Conservation (phyloP, 2,888 invertebrate genomes). For the Melanostoma mellinum region DNA sequence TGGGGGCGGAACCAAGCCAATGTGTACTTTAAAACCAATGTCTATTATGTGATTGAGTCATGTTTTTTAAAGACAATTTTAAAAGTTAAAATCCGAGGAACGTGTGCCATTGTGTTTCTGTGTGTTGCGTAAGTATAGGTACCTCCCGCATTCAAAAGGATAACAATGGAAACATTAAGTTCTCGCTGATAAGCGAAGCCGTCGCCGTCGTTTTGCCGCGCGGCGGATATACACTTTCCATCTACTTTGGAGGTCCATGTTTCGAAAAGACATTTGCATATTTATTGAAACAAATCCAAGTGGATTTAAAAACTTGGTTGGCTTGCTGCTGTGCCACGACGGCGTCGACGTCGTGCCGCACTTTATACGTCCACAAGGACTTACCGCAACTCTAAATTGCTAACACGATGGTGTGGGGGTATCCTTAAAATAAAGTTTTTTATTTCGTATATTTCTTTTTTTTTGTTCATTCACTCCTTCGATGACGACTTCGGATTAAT, state of each 20-base stretch:
- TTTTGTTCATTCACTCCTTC: constrained; percentile 68
- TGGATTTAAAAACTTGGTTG: constrained; percentile 78
- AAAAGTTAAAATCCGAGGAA: constrained; percentile 59
- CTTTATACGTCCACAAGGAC: constrained; percentile 72
- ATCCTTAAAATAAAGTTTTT: constrained; percentile 53
- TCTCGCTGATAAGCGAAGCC: constrained; percentile 63
- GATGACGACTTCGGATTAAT: constrained; percentile 71
- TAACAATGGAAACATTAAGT: constrained; percentile 65
- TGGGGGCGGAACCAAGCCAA: constrained; percentile 13
- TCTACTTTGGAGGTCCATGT: constrained; percentile 42
- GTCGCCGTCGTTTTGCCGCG: constrained; percentile 17
- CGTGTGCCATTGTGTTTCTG: constrained; percentile 48
- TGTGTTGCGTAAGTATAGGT: constrained; percentile 7
- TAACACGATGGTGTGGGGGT: constrained; percentile 32
- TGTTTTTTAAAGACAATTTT: constrained; percentile 46
- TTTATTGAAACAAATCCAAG: constrained; percentile 82
- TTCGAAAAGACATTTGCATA: constrained; percentile 79
- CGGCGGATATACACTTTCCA: constrained; percentile 42
- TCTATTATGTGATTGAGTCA: constrained; percentile 59
- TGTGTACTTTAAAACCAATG: constrained; percentile 47
- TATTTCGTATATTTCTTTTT: constrained; percentile 28
- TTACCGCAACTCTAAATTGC: constrained; percentile 70
- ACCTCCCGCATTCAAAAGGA: constrained; percentile 13
- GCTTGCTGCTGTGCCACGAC: constrained; percentile 61
- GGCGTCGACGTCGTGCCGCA: constrained; percentile 41